Conservation (phyloP, 2,888 invertebrate genomes). For the Leptopterna dolabrata region DNA sequence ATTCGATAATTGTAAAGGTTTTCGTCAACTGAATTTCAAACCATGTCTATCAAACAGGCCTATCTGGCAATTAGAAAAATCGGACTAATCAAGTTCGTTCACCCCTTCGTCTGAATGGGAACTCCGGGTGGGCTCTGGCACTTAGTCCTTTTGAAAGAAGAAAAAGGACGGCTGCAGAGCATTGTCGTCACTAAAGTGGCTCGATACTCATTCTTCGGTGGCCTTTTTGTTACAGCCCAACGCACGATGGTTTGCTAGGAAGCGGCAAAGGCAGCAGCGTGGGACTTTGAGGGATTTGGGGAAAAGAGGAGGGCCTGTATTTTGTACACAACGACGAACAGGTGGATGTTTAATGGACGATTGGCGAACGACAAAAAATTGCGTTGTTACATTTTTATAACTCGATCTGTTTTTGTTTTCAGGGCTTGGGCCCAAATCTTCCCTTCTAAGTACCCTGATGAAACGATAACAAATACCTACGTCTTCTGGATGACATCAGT, state of each 20-base stretch:
- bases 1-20: no score
- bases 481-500: no score
- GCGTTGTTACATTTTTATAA: no score
- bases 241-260: background rate
- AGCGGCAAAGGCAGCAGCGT: background rate
- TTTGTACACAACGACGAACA: background rate
- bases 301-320: background rate
- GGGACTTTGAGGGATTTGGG: background rate
- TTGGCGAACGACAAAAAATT: background rate
- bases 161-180: background rate
- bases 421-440: no score
- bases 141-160: background rate
- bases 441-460: no score
- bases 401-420: no score
- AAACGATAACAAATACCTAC: no score
- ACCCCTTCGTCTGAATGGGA: background rate
- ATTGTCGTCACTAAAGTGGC: conserved; percentile 3
- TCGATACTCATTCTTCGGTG: conserved; percentile 6
- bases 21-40: no score
- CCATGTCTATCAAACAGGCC: no score
- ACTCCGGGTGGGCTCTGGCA: background rate
- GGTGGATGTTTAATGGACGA: background rate
- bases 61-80: no score
- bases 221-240: background rate
- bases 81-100: no score